Base-by-base conservation (phyloP, 2,113 vertebrate species). In the Cephalophus harveyi region DNA sequence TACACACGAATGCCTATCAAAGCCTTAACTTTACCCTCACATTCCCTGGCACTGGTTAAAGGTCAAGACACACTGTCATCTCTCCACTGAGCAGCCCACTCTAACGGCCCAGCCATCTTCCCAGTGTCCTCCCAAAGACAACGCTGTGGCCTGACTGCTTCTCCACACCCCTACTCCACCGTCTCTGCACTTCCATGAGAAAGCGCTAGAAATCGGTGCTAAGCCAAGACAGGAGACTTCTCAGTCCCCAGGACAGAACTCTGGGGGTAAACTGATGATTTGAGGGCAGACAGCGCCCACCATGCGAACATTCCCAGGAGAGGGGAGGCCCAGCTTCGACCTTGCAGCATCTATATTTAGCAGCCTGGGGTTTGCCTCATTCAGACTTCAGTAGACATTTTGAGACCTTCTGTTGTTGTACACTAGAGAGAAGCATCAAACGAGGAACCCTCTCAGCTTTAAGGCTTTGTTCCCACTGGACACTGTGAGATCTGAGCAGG, bases 171-270 rank as follows among this genome's bases (percentile, higher is more conserved):
- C 23, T 55, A 15, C 46, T 28, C 14, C 19, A 60, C 21, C 46
- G 59, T 57, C 74, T 91, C 55, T 87, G 78, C 27, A 81, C 30
- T 21, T 71, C 59, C 93, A 19, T n/a, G 17, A 92, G 92, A 96
- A 91, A 91, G 81, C 2, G 54, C 43, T 74, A 60, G 55, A 79
- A 89, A 89, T 74, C 46, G 12, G 27, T 40, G 25, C 40, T 10
- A 64, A 83, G 11, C 52, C 17, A 83, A 23, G 57, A 95, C 54
- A 48, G 84, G 43, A 33, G 17, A 16, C 1, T 36, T 81, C 74
- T 64, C 30, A 0, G 19, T 46, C 74, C n/a, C n/a, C 36, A 43
- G 74, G 87, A 76, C 27, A 25, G 4, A 13, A 71, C 46, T 62
- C 11, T 33, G 8, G 36, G n/a, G 4, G 28, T 50, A 28, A 67